Base-by-base conservation (phyloP, 1,140 invertebrate genomes). In the Oedothorax gibbosus region DNA sequence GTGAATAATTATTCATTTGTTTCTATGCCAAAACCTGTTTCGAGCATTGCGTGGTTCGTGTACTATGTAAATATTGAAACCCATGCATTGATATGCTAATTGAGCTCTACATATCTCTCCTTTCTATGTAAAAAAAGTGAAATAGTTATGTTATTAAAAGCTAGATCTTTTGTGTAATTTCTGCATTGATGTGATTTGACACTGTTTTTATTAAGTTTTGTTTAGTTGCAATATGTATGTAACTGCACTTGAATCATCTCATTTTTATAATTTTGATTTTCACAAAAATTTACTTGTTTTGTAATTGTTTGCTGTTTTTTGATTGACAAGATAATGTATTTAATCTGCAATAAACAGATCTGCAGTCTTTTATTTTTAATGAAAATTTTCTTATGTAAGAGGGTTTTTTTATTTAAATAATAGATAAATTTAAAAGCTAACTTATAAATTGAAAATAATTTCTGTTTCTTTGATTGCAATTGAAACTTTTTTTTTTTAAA, bases 91-190 rank as follows among this genome's bases (percentile, higher is more conserved):
- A 12, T 54, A 20, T 66, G 12, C 53, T 35, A 81, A 60, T 54
- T 57, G 51, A 57, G 64, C 78, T 79, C 77, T 56, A 81, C 78
- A 71, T 81, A 81, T 81, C 78, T 81, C 66, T 60, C 71, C 65
- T 51, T 79, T 79, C 62, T 68, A 57, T 82, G 72, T 75, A 82
- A 72, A 82, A 62, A 68, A 79, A 71, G 15, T 81, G 78, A 60
- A 81, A 60, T 57, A 68, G n/a, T 71, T 81, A 3, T 81, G 50
- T 66, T 66, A 81, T 81, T 71, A 71, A 69, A 81, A 71, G 71
- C 53, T 81, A 81, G 78, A 81, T 66, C 56, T 79, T 66, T 71
- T 56, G 49, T 79, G 77, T 81, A 71, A 54, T 35, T 68, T 79
- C 49, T 71, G 68, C 35, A 35, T 75, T 75, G 15, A 57, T 20